phyloP scores from a whole-genome alignment of 2,113 vertebrate species.

The Suricata suricatta region DNA sequence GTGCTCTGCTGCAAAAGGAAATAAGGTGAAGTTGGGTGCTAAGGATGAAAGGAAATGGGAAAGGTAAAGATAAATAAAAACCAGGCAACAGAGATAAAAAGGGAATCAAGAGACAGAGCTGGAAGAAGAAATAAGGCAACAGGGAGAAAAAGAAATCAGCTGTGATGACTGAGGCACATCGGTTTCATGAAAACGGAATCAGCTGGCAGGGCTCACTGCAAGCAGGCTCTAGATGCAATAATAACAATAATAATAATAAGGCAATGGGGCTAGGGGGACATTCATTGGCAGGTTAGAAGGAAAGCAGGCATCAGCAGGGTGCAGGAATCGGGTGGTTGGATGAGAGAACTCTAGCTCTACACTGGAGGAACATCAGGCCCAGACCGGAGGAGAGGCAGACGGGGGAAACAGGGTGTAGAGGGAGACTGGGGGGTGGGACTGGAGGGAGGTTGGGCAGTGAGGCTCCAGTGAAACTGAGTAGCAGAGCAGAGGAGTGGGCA shows the following conservation, averaged over 20 bases:
- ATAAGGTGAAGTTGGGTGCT: not conserved
- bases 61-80: constrained; percentile 16
- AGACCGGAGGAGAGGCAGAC: not conserved
- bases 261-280: not conserved
- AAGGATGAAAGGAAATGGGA: not conserved
- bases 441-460: not conserved
- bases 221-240: not conserved
- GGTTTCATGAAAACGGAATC: not conserved
- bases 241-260: not conserved
- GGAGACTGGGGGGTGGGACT: not conserved
- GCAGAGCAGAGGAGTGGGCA: not conserved
- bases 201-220: not conserved
- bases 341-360: not conserved
- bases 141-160: constrained; percentile 29
- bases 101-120: not conserved
- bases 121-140: constrained; percentile 44
- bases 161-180: not conserved
- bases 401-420: not conserved
- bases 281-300: constrained; percentile 7
- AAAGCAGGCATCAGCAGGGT: not conserved
- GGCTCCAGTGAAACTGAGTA: not conserved
- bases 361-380: not conserved
- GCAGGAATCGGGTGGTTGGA: not conserved
- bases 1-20: not conserved
- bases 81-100: constrained; percentile 9